Conservation (phyloP, 2,888 invertebrate species). For the Lithophane ornitopus region DNA sequence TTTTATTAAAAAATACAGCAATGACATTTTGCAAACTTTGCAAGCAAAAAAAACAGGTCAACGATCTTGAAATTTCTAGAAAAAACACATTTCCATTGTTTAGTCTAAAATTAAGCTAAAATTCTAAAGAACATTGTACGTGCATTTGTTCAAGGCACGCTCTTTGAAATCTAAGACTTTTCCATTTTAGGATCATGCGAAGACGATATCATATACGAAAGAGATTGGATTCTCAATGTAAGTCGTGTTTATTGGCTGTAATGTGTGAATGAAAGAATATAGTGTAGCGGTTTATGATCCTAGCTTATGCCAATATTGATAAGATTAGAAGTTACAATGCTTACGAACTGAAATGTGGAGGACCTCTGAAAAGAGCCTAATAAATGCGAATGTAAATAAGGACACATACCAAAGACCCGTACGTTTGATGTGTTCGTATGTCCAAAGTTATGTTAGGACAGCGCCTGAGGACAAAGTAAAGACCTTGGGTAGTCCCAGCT, state of each 20-base stretch:
- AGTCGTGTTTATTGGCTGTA: slow-evolving; percentile 40
- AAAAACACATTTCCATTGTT: slow-evolving; percentile 23
- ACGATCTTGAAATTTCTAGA: slow-evolving; percentile 13
- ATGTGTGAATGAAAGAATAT: slow-evolving; percentile 32
- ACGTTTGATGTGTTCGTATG: neutral
- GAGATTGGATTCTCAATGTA: slow-evolving; percentile 39
- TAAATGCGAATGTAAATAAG: slow-evolving; percentile 9
- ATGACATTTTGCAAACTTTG: slow-evolving; percentile 35
- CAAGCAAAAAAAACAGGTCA: slow-evolving; percentile 24
- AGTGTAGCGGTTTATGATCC: slow-evolving; percentile 37
- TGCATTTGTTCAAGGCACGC: neutral
- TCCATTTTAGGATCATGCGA: slow-evolving; percentile 18
- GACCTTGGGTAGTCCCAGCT: neutral
- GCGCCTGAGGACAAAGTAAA: neutral
- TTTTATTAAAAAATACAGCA: slow-evolving; percentile 39
- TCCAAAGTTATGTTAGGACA: slow-evolving; percentile 4
- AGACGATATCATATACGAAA: slow-evolving; percentile 21
- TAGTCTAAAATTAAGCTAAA: slow-evolving; percentile 25
- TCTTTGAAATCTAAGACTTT: slow-evolving; percentile 18
- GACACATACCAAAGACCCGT: no score
- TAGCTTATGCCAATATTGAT: slow-evolving; percentile 9
- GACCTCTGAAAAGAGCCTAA: slow-evolving; percentile 2
- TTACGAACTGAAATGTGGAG: neutral
- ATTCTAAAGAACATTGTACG: neutral
- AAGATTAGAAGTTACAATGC: slow-evolving; percentile 22